Conservation (phyloP, 2,113 vertebrate species). For the Pseudorhombus dupliciocellatus region DNA sequence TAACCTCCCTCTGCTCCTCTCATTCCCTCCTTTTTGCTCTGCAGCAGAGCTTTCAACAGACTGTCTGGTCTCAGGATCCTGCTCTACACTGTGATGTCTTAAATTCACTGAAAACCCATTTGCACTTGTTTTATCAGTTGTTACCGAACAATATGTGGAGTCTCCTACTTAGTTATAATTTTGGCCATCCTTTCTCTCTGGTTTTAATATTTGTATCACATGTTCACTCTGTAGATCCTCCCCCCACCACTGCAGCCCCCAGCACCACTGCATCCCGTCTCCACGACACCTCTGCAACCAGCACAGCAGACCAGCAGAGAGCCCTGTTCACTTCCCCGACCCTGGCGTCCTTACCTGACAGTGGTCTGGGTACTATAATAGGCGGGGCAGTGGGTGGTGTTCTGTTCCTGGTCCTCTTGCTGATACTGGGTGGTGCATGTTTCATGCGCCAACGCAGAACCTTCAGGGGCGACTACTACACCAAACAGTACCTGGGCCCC, state of each 20-base stretch:
- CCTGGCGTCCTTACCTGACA: conserved; percentile 85
- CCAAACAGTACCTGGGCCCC: conserved; percentile 96
- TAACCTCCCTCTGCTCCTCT: conserved; percentile 42
- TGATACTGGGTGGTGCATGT: conserved; percentile 85
- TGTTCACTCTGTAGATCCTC: conserved; percentile 89
- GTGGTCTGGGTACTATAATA: conserved; percentile 89
- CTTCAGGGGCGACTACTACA: conserved; percentile 98
- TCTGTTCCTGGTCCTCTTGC: conserved; percentile 88
- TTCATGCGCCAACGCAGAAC: conserved; percentile 92
- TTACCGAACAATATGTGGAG: conserved; percentile 68
- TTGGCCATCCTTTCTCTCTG: conserved; percentile 74
- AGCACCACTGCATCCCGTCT: conserved; percentile 84
- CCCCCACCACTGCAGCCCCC: conserved; percentile 89
- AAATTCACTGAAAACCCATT: conserved; percentile 47
- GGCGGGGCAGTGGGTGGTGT: conserved; percentile 91
- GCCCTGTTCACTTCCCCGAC: conserved; percentile 87
- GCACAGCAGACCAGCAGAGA: conserved; percentile 79
- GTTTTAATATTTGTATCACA: conserved; percentile 76
- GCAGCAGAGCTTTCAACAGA: conserved; percentile 43
- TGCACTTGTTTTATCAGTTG: conserved; percentile 19
- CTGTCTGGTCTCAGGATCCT: conserved; percentile 22
- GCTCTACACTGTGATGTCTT: conserved; percentile 15
- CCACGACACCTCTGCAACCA: conserved; percentile 81
- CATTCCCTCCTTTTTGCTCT: conserved; percentile 44
- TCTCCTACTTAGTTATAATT: conserved; percentile 78